These are phyloP conservation scores for Equus quagga DNA, from an alignment of 2,113 vertebrate species.

Conservation along the genomic window DNA sequence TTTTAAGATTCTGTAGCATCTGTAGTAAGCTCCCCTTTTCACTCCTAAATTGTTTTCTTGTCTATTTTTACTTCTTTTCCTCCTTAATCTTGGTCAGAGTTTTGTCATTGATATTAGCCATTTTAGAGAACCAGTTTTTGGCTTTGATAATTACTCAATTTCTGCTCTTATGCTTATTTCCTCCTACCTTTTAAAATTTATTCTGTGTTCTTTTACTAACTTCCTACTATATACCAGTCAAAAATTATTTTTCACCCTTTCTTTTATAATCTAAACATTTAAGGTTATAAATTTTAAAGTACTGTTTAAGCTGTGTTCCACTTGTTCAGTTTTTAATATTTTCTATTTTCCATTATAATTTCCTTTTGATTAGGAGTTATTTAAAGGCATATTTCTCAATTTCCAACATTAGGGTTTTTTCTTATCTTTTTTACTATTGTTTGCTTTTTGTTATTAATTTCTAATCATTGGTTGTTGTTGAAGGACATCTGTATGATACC, in stretches of 20 bases:
- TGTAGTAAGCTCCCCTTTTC: neutral
- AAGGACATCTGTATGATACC: neutral
- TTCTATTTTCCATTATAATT: slow-evolving; percentile 9
- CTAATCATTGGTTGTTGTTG: neutral
- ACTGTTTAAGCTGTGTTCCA: neutral
- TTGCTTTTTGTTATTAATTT: neutral
- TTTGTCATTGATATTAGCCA: neutral
- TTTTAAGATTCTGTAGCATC: neutral
- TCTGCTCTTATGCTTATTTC: neutral
- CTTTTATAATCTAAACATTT: neutral
- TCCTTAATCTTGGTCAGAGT: neutral
- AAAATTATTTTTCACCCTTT: neutral
- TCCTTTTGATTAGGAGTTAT: neutral
- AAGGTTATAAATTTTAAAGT: slow-evolving; percentile 14
- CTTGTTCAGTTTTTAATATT: slow-evolving; percentile 16
- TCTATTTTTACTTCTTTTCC: neutral
- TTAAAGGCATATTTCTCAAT: neutral
- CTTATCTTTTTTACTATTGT: neutral
- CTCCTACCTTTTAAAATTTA: neutral
- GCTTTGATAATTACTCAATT: neutral
- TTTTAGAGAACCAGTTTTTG: neutral
- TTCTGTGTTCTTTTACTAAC: neutral
- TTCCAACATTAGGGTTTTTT: neutral
- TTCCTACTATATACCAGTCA: neutral
- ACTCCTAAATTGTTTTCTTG: neutral